Percentiles rank a stretch among this genome's conserved stretches.
Conservation (phyloP, 2,113 vertebrate genomes). For the Junco hyemalis region DNA sequence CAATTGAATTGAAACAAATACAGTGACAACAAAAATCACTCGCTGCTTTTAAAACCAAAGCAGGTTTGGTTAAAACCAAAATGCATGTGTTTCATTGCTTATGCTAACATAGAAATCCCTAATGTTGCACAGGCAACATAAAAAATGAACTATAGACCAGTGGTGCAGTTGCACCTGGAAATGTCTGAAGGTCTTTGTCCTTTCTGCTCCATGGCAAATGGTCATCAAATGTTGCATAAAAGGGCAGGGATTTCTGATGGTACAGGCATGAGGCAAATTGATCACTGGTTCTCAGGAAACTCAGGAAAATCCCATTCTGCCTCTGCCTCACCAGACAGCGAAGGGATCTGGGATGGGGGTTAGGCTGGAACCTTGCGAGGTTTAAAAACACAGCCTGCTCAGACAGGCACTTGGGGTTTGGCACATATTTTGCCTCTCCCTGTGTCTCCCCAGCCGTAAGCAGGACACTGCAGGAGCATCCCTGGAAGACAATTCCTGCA, state of each 20-base stretch:
- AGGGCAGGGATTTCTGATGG: background rate
- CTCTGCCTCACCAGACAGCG: background rate
- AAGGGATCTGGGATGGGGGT: background rate
- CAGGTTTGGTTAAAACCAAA: background rate
- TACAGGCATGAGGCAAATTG: accelerated
- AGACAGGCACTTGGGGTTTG: background rate
- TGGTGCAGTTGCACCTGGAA: background rate
- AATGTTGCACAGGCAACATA: background rate
- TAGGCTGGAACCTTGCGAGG: background rate
- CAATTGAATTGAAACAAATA: background rate
- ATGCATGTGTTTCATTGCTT: background rate
- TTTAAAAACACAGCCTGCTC: background rate
- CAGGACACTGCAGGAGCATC: background rate
- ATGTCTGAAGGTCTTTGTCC: background rate
- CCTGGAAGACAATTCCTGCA: background rate
- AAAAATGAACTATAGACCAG: background rate
- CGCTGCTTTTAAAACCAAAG: background rate
- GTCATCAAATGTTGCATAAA: background rate
- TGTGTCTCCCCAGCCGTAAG: background rate
- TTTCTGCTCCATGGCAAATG: background rate
- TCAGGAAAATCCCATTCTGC: background rate
- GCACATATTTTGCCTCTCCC: background rate
- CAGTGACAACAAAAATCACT: background rate
- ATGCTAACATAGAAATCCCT: background rate
- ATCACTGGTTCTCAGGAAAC: background rate